A percentile compares a stretch with the other conserved stretches of the same genome.
These are phyloP conservation scores for Zygogramma bicolorata DNA, from an alignment of 2,888 invertebrate genomes.

Conservation along the genomic window DNA sequence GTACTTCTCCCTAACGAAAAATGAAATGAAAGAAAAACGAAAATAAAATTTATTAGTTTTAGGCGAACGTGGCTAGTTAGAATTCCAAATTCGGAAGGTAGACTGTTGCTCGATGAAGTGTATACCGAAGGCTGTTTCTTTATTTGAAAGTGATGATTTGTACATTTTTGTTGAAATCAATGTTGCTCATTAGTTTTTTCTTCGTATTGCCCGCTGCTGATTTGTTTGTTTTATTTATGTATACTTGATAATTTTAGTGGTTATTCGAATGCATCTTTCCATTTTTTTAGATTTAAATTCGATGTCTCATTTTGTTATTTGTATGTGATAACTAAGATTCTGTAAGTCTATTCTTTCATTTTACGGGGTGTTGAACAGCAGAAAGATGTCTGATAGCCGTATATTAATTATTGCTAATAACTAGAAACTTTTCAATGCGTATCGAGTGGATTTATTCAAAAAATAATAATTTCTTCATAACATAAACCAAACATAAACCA, in stretches of 20 bases:
- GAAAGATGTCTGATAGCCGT: background rate
- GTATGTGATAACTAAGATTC: slow-evolving; percentile 40
- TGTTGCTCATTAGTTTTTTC: slow-evolving; percentile 35
- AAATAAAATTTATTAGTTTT: slow-evolving; percentile 30
- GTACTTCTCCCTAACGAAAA: slow-evolving; percentile 30
- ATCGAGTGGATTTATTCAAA: background rate
- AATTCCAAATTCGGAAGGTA: slow-evolving; percentile 28
- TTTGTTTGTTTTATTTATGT: slow-evolving; percentile 31
- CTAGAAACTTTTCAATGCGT: background rate
- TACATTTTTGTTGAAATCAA: slow-evolving; percentile 39
- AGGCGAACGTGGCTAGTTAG: slow-evolving; percentile 24
- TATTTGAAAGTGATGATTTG: slow-evolving; percentile 34
- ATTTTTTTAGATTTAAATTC: slow-evolving; percentile 25
- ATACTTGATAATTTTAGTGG: slow-evolving; percentile 29
- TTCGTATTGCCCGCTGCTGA: slow-evolving; percentile 21
- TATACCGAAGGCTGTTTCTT: slow-evolving; percentile 39
- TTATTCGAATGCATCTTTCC: slow-evolving; percentile 25
- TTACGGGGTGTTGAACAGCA: slow-evolving; percentile 4
- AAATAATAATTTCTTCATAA: too few species aligned
- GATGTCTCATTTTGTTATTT: slow-evolving; percentile 33
- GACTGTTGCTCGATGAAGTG: slow-evolving; percentile 27
- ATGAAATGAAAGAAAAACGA: slow-evolving; percentile 15
- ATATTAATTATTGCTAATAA: too few species aligned
- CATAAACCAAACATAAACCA: too few species aligned
- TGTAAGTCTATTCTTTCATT: slow-evolving; percentile 28